Conservation (phyloP, 1,140 invertebrate species). For the Branchinecta lindahli region DNA sequence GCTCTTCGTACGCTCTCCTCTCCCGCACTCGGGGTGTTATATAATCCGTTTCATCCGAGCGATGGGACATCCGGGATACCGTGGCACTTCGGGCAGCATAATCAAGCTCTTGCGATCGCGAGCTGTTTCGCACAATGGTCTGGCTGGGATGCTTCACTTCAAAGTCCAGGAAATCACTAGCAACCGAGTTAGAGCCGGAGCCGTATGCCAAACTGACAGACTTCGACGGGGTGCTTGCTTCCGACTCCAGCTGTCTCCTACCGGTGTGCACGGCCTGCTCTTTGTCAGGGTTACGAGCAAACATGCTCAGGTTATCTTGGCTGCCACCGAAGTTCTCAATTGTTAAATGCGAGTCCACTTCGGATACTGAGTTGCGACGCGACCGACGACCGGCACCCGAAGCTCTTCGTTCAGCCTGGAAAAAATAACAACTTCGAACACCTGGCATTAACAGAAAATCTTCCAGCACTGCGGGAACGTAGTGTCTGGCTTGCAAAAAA, state of each 20-base stretch:
- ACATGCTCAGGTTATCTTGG: conserved; percentile 50
- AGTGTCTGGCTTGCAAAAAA: too few relatives aligned
- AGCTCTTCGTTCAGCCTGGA: conserved; percentile 29
- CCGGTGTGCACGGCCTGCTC: conserved; percentile 38
- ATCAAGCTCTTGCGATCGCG: background rate
- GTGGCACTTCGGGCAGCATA: background rate
- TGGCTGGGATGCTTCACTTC: background rate
- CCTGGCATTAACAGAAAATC: too few relatives aligned
- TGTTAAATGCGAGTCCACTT: conserved; percentile 59
- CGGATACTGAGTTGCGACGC: conserved; percentile 61
- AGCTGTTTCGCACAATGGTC: background rate
- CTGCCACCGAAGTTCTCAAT: conserved; percentile 79
- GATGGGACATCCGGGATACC: background rate
- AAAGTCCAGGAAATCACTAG: background rate
- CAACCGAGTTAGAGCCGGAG: background rate
- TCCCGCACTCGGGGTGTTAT: background rate
- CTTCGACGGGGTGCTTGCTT: background rate
- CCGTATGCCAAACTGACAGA: background rate
- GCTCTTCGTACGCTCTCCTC: background rate
- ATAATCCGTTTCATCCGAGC: background rate
- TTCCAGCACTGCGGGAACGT: too few relatives aligned
- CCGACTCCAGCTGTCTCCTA: conserved; percentile 12
- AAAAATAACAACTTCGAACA: too few relatives aligned
- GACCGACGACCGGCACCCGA: conserved; percentile 60
- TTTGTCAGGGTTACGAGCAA: conserved; percentile 58